These are phyloP conservation scores for Drosophila repletoides DNA, from an alignment of 1,140 invertebrate genomes.

Conservation along the genomic window DNA sequence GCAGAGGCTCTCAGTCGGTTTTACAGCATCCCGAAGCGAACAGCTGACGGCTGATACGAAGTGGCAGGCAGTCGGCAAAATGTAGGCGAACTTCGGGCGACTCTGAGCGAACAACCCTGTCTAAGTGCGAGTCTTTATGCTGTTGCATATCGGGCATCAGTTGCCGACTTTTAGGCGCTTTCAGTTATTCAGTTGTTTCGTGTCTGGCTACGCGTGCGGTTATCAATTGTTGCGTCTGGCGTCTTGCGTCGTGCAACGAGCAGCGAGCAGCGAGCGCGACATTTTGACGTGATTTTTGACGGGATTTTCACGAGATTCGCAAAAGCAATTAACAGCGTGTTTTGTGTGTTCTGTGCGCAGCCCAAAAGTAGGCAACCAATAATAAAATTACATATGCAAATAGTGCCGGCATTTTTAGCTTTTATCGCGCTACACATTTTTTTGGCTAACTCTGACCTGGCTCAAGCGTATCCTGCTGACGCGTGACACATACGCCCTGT, in stretches of 20 bases:
- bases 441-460: slow-evolving; percentile 42
- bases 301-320: slow-evolving; percentile 32
- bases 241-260: too few species aligned
- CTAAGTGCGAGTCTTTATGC: slow-evolving; percentile 31
- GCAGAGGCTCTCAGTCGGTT: not conserved
- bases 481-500: slow-evolving; percentile 6
- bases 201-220: slow-evolving; percentile 74
- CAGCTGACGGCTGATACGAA: slow-evolving; percentile 10
- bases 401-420: slow-evolving; percentile 7
- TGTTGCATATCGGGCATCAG: slow-evolving; percentile 46
- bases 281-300: slow-evolving; percentile 11
- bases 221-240: slow-evolving; percentile 22
- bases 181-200: slow-evolving; percentile 63
- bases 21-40: slow-evolving; percentile 53
- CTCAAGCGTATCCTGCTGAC: slow-evolving; percentile 22
- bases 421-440: slow-evolving; percentile 18
- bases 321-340: slow-evolving; percentile 45
- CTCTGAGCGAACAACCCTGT: slow-evolving; percentile 60
- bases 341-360: slow-evolving; percentile 5
- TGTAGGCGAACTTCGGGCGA: not conserved
- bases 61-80: not conserved
- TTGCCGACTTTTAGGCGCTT: slow-evolving; percentile 50
- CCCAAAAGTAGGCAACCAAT: not conserved
- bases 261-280: not conserved
- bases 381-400: slow-evolving; percentile 57